These are phyloP conservation scores for Etheostoma spectabile DNA, from an alignment of 2,113 vertebrate species.

Conservation along the genomic window DNA sequence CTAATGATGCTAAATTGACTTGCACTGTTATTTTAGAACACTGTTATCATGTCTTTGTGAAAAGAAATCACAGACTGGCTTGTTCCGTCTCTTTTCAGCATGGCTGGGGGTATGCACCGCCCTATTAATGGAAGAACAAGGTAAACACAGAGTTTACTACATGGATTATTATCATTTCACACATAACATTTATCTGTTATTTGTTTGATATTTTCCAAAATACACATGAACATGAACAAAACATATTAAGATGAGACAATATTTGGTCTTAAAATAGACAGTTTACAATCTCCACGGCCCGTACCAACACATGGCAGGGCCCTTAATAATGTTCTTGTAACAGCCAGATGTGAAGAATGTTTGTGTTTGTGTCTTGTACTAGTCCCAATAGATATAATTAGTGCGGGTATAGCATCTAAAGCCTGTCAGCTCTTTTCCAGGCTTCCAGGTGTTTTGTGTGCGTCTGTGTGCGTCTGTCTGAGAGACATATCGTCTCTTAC, in stretches of 20 bases:
- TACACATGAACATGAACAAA: no score
- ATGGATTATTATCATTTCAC: no score
- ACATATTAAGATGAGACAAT: neutral
- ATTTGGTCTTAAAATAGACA: neutral
- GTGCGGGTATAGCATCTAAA: neutral
- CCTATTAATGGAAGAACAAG: neutral
- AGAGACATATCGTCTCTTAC: neutral
- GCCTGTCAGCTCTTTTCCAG: neutral
- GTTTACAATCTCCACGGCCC: neutral
- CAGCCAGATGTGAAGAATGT: slow-evolving; percentile 1
- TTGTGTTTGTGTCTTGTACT: neutral
- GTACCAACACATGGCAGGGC: neutral
- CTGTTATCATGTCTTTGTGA: no score
- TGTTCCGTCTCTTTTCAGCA: no score
- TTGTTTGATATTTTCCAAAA: no score
- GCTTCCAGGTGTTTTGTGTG: neutral
- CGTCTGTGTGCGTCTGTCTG: neutral
- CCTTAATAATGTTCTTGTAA: neutral
- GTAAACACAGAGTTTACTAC: no score
- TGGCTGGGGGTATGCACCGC: neutral
- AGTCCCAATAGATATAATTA: neutral
- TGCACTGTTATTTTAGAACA: no score
- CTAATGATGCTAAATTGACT: neutral
- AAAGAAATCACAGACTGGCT: no score
- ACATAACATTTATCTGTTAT: no score